A percentile compares a stretch with the other conserved stretches of the same genome.
Conservation (phyloP, 1,140 invertebrate species). For the Drosophila kanapiae region DNA sequence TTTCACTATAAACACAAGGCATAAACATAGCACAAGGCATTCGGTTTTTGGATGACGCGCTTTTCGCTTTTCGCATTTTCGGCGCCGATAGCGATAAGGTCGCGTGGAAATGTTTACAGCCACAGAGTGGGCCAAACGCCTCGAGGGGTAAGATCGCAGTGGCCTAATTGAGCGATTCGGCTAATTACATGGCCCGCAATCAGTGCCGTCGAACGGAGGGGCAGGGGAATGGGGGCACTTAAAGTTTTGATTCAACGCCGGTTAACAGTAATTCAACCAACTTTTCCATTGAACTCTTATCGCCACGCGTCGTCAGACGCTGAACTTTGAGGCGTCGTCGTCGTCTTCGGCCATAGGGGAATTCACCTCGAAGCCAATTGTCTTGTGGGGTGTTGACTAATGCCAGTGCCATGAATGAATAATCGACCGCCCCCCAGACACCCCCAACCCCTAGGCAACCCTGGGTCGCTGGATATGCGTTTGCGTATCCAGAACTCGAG, state of each 20-base stretch:
- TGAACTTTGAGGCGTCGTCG: constrained; percentile 42
- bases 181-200: constrained; percentile 15
- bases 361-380: constrained; percentile 38
- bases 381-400: constrained; percentile 51
- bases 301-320: constrained; percentile 27
- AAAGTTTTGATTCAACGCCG: constrained; percentile 46
- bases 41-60: constrained; percentile 43
- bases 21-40: too few relatives aligned
- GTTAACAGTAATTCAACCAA: constrained; percentile 42
- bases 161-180: constrained; percentile 8
- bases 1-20: too few relatives aligned
- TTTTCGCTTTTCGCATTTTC: not conserved
- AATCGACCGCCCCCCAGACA: constrained; percentile 15
- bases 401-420: constrained; percentile 46
- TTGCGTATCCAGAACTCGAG: constrained; percentile 22
- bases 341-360: constrained; percentile 13
- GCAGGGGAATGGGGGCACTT: too few relatives aligned
- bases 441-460: not conserved
- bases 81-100: constrained; percentile 21
- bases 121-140: not conserved
- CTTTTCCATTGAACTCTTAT: constrained; percentile 58
- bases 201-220: too few relatives aligned
- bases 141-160: not conserved
- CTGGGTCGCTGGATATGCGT: constrained; percentile 21
- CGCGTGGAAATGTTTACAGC: constrained; percentile 28